Percentiles rank a stretch among this genome's conserved stretches.
Conservation (phyloP, 1,140 invertebrate species). For the Tetramorium simillimum region DNA sequence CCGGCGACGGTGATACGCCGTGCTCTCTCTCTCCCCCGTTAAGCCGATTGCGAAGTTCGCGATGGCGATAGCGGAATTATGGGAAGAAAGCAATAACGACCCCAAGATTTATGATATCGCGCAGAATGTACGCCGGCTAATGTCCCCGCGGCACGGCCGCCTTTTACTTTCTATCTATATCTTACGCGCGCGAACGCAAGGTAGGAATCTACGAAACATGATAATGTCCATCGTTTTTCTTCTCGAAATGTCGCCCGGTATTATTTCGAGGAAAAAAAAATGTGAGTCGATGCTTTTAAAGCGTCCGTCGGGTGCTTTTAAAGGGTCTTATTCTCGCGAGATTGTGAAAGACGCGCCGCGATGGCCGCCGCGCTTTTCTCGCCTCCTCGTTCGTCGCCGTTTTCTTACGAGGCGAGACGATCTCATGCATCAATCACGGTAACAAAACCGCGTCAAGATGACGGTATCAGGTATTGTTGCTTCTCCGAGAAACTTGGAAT, state of each 20-base stretch:
- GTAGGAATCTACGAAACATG: slow-evolving; percentile 25
- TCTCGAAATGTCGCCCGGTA: slow-evolving; percentile 30
- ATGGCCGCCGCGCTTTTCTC: slow-evolving; percentile 20
- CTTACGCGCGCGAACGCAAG: not conserved
- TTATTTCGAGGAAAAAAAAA: slow-evolving; percentile 45
- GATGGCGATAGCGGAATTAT: slow-evolving; percentile 56
- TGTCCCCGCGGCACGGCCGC: not conserved
- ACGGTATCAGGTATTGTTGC: slow-evolving; percentile 30
- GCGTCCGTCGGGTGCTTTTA: slow-evolving; percentile 39
- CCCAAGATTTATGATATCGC: slow-evolving; percentile 55
- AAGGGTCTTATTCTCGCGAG: slow-evolving; percentile 38
- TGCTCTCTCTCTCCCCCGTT: not conserved
- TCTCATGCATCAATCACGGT: slow-evolving; percentile 56
- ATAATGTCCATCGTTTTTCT: slow-evolving; percentile 57
- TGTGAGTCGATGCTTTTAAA: slow-evolving; percentile 40
- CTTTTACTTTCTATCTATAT: slow-evolving; percentile 30
- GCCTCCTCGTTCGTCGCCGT: slow-evolving; percentile 20
- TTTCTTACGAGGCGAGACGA: slow-evolving; percentile 10
- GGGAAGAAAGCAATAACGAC: slow-evolving; percentile 59
- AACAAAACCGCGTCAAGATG: slow-evolving; percentile 49
- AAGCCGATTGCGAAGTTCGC: slow-evolving; percentile 56
- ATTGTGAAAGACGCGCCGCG: slow-evolving; percentile 32
- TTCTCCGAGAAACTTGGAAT: not conserved
- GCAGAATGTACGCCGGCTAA: slow-evolving; percentile 39
- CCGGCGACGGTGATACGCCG: not conserved